These are phyloP conservation scores for Apostichopus californicus DNA, from an alignment of 35 echinoderm and acorn worm genomes.

Conservation along the genomic window DNA sequence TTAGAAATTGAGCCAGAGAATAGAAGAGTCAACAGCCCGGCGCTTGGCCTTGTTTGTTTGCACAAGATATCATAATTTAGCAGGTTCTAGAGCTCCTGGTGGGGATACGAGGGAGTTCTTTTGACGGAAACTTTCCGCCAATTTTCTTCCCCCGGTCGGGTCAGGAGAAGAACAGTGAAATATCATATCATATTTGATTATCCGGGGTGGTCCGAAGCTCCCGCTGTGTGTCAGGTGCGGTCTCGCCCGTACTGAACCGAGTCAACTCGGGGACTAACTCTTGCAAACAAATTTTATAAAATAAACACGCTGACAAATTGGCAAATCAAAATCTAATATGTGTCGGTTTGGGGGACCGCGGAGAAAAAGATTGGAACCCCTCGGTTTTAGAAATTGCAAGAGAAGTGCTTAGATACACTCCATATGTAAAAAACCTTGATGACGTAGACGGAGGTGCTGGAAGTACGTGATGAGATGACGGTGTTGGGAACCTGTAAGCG, in stretches of 20 bases:
- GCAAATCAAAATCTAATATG: slow-evolving; percentile 65
- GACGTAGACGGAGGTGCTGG: not conserved
- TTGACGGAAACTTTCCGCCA: slow-evolving; percentile 60
- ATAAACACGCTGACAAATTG: slow-evolving; percentile 68
- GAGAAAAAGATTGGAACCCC: slow-evolving; percentile 56
- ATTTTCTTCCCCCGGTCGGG: slow-evolving; percentile 39
- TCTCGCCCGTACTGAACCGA: not conserved
- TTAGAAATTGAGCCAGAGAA: slow-evolving; percentile 52
- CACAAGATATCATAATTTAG: slow-evolving; percentile 64
- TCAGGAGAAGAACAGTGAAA: slow-evolving; percentile 49
- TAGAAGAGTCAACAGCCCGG: slow-evolving; percentile 58
- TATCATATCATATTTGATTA: slow-evolving; percentile 70
- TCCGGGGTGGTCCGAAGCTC: slow-evolving; percentile 46
- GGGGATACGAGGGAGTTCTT: slow-evolving; percentile 34
- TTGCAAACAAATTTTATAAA: slow-evolving; percentile 61
- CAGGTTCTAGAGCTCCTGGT: slow-evolving; percentile 41
- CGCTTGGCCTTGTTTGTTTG: slow-evolving; percentile 60
- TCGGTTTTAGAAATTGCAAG: slow-evolving; percentile 57
- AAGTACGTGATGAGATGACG: not conserved
- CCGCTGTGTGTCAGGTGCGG: slow-evolving; percentile 62
- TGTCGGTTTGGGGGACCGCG: slow-evolving; percentile 46
- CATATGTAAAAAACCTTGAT: slow-evolving; percentile 29
- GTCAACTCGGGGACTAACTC: not conserved
- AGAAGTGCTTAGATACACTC: slow-evolving; percentile 54
- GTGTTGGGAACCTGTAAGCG: not conserved